Evolutionary conservation across 2,797 vertebrate genomes (phyloP).

Genomic region (Dendrocincla fuliginosa): DNA sequence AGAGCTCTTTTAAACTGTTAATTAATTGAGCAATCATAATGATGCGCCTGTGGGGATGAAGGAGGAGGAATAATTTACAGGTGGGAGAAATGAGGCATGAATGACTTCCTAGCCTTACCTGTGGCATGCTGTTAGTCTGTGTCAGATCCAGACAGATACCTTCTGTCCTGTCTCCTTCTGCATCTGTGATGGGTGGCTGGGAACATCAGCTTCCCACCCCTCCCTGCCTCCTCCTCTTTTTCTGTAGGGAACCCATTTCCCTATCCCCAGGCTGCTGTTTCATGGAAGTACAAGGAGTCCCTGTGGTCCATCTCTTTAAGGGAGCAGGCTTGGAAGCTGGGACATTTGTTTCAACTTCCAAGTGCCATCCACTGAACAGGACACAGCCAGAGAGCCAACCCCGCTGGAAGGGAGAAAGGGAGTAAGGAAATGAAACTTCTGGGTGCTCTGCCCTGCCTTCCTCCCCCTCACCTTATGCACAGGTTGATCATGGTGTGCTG

Average conservation of each 20-base stretch:
- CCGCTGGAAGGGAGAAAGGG: neutral
- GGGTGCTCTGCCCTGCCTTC: neutral
- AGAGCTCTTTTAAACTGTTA: conserved; percentile 43
- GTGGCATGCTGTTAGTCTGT: conserved; percentile 40
- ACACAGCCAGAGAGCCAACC: neutral
- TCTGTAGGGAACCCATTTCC: neutral
- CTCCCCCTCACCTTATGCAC: neutral
- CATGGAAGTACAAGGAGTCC: neutral
- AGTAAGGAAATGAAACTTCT: neutral
- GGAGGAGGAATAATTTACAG: conserved; percentile 54
- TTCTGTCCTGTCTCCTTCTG: conserved; percentile 50
- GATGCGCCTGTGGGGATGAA: conserved; percentile 24
- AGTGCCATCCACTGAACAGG: neutral
- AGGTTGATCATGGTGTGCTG: neutral
- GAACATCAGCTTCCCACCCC: neutral
- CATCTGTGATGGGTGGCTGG: neutral
- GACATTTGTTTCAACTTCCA: neutral
- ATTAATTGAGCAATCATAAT: conserved; percentile 62
- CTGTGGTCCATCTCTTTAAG: neutral
- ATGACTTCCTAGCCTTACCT: conserved; percentile 54
- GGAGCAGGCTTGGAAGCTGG: neutral
- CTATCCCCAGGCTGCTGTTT: neutral
- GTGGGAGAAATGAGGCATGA: conserved; percentile 68
- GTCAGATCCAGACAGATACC: conserved; percentile 54
- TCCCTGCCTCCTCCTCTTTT: neutral